Base-by-base conservation (phyloP, 1,140 invertebrate genomes). In the Metopolophium dirhodum region DNA sequence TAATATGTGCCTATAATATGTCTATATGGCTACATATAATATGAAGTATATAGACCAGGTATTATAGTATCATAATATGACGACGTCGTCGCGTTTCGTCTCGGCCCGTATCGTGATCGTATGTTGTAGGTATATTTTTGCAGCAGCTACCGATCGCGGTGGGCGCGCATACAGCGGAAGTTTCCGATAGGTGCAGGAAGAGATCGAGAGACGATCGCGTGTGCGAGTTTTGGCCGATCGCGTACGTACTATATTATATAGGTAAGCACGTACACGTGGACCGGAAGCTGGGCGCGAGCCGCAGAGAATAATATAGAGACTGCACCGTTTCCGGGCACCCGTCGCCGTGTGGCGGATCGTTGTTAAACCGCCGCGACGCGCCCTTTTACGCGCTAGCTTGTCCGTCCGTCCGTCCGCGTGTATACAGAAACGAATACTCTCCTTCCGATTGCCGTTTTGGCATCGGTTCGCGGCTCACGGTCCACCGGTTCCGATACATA, bases 371-470 rank as follows among this genome's bases (percentile, higher is more conserved):
- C 37, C 85, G 49, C 14, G 49, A 37, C 87, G 49, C 22, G 35
- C 85, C 30, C 23, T 47, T n/a, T 26, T 30, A 49, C 85, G 85
- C 85, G 85, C 45, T n/a, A 37, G 35, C 22, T n/a, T 35, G 49
- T 89, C 49, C 49, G 51, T 57, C 88, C 4, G 23, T 57, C 49
- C 49, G 47, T 18, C 54, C 54, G 26, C 11, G 37, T n/a, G 30
- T n/a, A n/a, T 77, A 41, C 11, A 30, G 54, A 90, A 61, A 90
- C 89, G 89, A 77, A 54, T 51, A 30, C 61, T n/a, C 37, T 8
- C 68, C 89, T 90, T 90, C 89, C 89, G 89, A 90, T 90, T 90
- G 89, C 54, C 45, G 30, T 90, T 90, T 90, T 90, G 89, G 89
- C 89, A 68, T 90, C 54, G 89, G 57, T 45, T 45, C 37, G 54